Percentiles rank a stretch among this genome's conserved stretches.
These are phyloP conservation scores for Pluvialis apricaria DNA, from an alignment of 2,113 vertebrate genomes.

Conservation along the genomic window DNA sequence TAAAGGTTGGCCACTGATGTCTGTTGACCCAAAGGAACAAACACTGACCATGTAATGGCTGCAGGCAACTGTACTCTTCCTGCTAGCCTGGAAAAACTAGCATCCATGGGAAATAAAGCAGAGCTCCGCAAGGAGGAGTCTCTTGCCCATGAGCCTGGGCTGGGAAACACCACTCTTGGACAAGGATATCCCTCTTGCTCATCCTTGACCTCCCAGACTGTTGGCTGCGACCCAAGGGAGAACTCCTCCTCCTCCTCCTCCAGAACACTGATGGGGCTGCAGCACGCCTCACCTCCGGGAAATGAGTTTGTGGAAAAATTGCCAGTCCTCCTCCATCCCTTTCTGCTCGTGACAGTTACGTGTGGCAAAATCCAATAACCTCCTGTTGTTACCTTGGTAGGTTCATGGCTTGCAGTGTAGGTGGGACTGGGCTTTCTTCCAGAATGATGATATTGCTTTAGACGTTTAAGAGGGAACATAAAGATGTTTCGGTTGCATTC, in stretches of 20 bases:
- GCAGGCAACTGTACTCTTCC: background rate
- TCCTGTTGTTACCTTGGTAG: background rate
- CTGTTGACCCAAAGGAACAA: background rate
- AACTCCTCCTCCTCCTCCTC: background rate
- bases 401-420: background rate
- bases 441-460: background rate
- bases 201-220: background rate
- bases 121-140: background rate
- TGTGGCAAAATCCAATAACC: background rate
- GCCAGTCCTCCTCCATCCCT: background rate
- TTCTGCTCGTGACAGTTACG: accelerated
- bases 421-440: background rate
- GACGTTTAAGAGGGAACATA: background rate
- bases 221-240: background rate
- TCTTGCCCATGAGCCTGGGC: background rate
- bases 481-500: background rate
- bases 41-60: background rate
- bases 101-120: background rate
- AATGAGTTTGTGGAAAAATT: background rate
- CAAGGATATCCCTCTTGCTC: background rate
- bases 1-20: background rate
- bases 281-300: background rate
- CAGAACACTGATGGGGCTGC: background rate
- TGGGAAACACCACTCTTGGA: background rate
- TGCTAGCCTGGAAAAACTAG: background rate